Conservation (phyloP, 2,113 vertebrate species). For the Pachycephala philippinensis region DNA sequence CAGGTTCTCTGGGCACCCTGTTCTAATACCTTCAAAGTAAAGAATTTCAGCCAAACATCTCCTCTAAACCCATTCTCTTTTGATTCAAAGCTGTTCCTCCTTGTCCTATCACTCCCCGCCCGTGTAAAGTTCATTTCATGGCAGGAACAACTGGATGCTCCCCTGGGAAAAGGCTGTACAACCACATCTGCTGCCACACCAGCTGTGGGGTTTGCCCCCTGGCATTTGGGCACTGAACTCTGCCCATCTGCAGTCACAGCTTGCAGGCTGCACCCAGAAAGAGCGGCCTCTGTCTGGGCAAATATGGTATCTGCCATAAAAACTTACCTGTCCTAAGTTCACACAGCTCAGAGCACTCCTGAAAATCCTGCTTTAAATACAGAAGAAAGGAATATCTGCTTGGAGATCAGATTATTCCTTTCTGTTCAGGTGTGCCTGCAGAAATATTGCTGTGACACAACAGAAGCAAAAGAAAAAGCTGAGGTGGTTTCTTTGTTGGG, state of each 20-base stretch:
- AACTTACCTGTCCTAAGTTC: not conserved
- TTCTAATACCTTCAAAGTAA: not conserved
- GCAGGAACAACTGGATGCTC: not conserved
- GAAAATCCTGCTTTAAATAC: not conserved
- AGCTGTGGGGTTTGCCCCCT: not conserved
- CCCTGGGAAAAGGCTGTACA: not conserved
- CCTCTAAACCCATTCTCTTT: not conserved
- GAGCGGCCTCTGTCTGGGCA: not conserved
- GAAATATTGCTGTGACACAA: not conserved
- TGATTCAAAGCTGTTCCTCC: not conserved
- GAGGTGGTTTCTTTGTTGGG: accelerated
- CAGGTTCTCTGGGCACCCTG: not conserved
- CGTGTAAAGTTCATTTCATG: not conserved
- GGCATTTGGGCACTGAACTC: not conserved
- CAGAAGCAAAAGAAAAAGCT: not conserved
- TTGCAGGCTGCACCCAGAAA: not conserved
- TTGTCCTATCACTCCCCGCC: not conserved
- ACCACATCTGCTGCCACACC: not conserved
- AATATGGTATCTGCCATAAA: not conserved
- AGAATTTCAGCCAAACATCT: not conserved
- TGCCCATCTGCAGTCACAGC: not conserved
- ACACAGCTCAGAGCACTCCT: not conserved
- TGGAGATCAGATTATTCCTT: not conserved
- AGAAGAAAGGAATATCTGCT: not conserved
- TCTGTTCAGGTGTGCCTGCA: not conserved